These are phyloP conservation scores for Eurystomus gularis DNA, from an alignment of 2,113 vertebrate genomes.

Conservation along the genomic window DNA sequence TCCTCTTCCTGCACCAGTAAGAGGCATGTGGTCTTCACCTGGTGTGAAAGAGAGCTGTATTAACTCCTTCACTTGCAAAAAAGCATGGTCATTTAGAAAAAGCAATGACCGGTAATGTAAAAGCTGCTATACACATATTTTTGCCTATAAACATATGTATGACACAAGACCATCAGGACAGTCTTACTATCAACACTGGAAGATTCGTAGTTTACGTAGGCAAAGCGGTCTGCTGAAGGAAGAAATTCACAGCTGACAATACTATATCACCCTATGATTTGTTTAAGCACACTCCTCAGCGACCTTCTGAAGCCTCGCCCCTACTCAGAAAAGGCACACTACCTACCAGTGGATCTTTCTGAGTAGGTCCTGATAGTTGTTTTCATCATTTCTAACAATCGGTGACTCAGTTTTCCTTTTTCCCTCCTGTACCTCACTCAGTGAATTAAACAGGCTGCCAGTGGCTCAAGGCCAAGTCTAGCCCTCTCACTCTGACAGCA, in stretches of 20 bases:
- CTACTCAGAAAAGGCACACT: not conserved
- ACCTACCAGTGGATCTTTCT: not conserved
- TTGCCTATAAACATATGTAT: not conserved
- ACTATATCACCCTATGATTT: not conserved
- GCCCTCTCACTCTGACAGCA: constrained; percentile 23
- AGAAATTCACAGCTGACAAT: not conserved
- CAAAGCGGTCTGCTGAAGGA: not conserved
- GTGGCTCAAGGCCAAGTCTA: constrained; percentile 28
- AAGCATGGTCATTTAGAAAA: not conserved
- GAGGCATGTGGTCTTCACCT: not conserved
- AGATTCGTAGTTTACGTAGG: not conserved
- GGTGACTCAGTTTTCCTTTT: constrained; percentile 35
- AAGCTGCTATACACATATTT: not conserved
- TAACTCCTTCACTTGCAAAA: not conserved
- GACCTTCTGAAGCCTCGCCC: not conserved
- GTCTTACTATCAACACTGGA: not conserved
- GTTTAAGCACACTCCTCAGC: not conserved
- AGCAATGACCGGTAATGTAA: not conserved
- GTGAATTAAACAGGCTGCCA: constrained; percentile 14
- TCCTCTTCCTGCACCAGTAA: not conserved
- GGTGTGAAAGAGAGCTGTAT: not conserved
- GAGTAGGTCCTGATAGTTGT: not conserved
- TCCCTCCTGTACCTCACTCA: not conserved
- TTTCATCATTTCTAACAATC: not conserved
- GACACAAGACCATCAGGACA: not conserved